Evolutionary conservation across 2,888 invertebrate genomes (phyloP), one percentile per base, ranked within the genome.

Genomic region (Phyllotreta striolata): DNA sequence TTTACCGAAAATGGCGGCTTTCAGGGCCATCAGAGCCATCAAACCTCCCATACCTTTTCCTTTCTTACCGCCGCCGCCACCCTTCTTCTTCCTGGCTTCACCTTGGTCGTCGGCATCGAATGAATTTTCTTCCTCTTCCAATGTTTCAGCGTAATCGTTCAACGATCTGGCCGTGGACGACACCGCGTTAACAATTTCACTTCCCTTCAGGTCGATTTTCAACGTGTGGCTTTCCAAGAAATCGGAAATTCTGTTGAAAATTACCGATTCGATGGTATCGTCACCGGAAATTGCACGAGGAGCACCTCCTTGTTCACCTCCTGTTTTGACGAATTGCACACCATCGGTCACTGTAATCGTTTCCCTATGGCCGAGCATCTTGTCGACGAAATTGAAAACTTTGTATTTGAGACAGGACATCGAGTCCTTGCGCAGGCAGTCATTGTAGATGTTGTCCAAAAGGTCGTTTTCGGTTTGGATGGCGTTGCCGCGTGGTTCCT

Each of bases 391-490:
- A 14, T 91, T 89, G 84, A 93, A 92, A 78, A 93, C 87, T 80
- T 93, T 93, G 85, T 92, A 91, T 81, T 93, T 93, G 75, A 93
- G 88, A 80, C 93, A 93, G 81, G 91, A 89, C 72, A 91, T 88
- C 35, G 93, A 92, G 78, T 93, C 93, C 81, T 93, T 93, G 75
- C 89, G 87, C 68, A 92, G 82, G 78, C 93, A 93, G 76, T 93
- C 93, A 74, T 85, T 85, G 80, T 90, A 90, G 78, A 89, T 89
- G 75, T 89, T 84, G 76, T 91, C 89, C 84, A 93, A 88, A 66
- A 92, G 86, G 74, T 93, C 93, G 78, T 91, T 92, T 74, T 91
- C 91, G 55, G 87, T 85, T 74, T 89, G 88, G 70, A 87, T 84
- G 70, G 86, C 83, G 78, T 87, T 88, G 57, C 80, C 79, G 62